Conservation (phyloP, 2,113 vertebrate species). For the Antennarius striatus region DNA sequence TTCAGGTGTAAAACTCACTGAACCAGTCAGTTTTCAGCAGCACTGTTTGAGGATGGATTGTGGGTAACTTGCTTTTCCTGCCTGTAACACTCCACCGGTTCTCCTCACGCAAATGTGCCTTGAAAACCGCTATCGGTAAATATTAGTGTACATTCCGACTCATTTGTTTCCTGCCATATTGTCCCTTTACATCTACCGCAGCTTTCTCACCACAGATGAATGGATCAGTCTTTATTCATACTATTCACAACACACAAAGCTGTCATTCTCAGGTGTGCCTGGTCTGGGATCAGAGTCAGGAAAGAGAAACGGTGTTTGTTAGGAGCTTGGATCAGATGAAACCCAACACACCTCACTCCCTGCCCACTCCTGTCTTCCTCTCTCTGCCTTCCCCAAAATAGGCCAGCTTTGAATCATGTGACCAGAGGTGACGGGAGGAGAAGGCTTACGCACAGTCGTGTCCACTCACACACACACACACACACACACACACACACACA, state of each 20-base stretch:
- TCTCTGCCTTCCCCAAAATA: constrained; percentile 62
- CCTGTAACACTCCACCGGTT: too few relatives aligned
- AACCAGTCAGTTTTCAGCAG: constrained; percentile 6
- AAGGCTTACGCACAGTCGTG: constrained; percentile 53
- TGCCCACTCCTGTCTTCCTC: constrained; percentile 39
- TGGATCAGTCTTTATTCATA: neutral
- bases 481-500: constrained; percentile 15
- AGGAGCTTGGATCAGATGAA: constrained; percentile 37
- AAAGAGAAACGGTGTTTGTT: constrained; percentile 10
- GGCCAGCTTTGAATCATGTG: constrained; percentile 71
- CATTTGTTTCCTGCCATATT: too few relatives aligned
- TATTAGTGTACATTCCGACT: too few relatives aligned
- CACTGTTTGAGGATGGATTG: too few relatives aligned
- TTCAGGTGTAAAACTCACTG: constrained; percentile 10
- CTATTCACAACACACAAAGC: neutral
- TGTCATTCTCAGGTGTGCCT: constrained; percentile 12
- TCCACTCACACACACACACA: constrained; percentile 18
- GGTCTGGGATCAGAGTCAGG: constrained; percentile 15
- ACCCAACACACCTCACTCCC: constrained; percentile 40
- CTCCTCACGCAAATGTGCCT: neutral
- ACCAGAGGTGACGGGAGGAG: constrained; percentile 62
- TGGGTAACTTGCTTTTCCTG: too few relatives aligned
- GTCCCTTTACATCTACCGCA: constrained; percentile 24
- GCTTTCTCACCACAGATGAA: neutral
- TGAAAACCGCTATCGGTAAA: too few relatives aligned